These are phyloP conservation scores for Cephalotes varians DNA, from an alignment of 2,888 invertebrate species.

Conservation along the genomic window DNA sequence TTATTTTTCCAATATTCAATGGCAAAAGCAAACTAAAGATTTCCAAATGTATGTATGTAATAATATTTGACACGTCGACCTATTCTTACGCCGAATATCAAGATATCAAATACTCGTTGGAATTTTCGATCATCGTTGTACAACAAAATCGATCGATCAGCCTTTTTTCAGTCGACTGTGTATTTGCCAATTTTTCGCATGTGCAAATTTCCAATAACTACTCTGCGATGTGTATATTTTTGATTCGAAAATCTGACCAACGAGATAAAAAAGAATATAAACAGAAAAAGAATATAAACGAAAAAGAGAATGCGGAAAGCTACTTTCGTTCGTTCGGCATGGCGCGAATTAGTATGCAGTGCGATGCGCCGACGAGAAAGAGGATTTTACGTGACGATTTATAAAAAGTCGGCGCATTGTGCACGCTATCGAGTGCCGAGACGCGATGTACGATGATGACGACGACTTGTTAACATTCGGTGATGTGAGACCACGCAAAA, in stretches of 20 bases:
- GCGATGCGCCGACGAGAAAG: constrained; percentile 37
- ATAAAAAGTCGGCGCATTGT: constrained; percentile 62
- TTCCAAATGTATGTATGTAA: background rate
- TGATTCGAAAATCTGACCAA: constrained; percentile 25
- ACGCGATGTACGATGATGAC: constrained; percentile 16
- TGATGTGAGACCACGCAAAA: background rate
- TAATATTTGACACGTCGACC: background rate
- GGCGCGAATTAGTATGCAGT: constrained; percentile 43
- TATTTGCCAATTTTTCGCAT: constrained; percentile 29
- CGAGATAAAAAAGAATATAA: constrained; percentile 12
- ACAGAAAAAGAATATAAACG: constrained; percentile 11
- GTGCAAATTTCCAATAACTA: constrained; percentile 33
- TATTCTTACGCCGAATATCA: constrained; percentile 11
- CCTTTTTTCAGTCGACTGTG: background rate
- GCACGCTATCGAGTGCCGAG: constrained; percentile 52
- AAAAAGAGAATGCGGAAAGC: background rate
- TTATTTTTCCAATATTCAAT: background rate
- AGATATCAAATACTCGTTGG: background rate
- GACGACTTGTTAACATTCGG: constrained; percentile 41
- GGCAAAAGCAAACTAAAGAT: background rate
- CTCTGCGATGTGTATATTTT: constrained; percentile 30
- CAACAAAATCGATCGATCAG: constrained; percentile 31
- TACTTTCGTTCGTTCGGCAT: background rate
- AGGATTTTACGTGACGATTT: constrained; percentile 65
- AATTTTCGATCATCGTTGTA: constrained; percentile 1